These are phyloP conservation scores for Apostichopus japonicus DNA, from an alignment of 35 echinoderm and acorn worm genomes.

Conservation along the genomic window DNA sequence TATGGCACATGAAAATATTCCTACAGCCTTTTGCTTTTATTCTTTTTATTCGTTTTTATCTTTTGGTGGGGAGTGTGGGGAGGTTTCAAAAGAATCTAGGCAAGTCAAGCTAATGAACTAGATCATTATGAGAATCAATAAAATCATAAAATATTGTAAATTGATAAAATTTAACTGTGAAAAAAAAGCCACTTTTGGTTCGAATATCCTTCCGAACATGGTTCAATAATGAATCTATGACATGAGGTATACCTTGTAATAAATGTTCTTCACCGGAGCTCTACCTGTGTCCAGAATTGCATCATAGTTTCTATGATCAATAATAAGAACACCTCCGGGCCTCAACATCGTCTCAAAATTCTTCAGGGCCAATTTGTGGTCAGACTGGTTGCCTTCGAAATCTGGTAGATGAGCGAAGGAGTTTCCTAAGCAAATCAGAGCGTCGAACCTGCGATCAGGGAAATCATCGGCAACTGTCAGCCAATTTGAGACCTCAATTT, in stretches of 20 bases:
- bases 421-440: slow-evolving; percentile 89
- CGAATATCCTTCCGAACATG: no score
- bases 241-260: slow-evolving; percentile 73
- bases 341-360: slow-evolving; percentile 85
- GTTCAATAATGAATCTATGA: no score
- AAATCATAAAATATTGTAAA: no score
- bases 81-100: no score
- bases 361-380: slow-evolving; percentile 77
- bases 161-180: no score
- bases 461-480: slow-evolving; percentile 88
- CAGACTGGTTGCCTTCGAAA: slow-evolving; percentile 82
- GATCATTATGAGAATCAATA: no score
- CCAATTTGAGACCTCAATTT: slow-evolving; percentile 97
- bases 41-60: no score
- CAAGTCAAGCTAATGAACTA: no score
- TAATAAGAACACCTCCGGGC: slow-evolving; percentile 83
- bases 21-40: no score
- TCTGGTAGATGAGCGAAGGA: slow-evolving; percentile 96
- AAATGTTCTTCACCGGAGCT: slow-evolving; percentile 93
- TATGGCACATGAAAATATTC: no score
- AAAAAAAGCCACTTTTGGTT: no score
- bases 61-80: no score
- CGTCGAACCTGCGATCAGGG: slow-evolving; percentile 72
- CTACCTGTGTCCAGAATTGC: slow-evolving; percentile 85
- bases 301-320: slow-evolving; percentile 97